A percentile compares a stretch with the other conserved stretches of the same genome.
Evolutionary conservation across 2,113 vertebrate species (phyloP).

Genomic region (Oncorhynchus kisutch): DNA sequence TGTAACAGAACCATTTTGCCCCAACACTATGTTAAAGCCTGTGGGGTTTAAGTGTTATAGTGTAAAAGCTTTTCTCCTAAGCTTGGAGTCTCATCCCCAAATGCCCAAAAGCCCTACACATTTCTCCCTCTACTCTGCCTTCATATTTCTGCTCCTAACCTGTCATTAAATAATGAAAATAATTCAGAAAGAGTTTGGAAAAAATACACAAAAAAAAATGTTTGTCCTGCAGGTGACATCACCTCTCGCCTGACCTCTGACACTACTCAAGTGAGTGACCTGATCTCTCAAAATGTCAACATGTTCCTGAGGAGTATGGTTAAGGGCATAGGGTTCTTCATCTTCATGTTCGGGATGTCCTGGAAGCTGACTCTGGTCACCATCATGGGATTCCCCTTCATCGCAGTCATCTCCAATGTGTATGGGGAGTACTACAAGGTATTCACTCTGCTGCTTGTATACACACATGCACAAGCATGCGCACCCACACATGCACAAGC

Average conservation of each 20-base stretch:
- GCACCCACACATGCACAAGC: no score
- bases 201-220: no score
- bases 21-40: no score
- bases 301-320: slow-evolving; percentile 87
- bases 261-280: slow-evolving; percentile 93
- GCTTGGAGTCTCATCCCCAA: no score
- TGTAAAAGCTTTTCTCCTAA: no score
- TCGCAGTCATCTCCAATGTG: slow-evolving; percentile 83
- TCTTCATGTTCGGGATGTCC: slow-evolving; percentile 93
- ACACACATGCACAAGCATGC: no score
- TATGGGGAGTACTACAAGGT: slow-evolving; percentile 97
- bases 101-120: no score
- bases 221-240: slow-evolving; percentile 82
- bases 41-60: no score
- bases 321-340: slow-evolving; percentile 81
- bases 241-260: slow-evolving; percentile 94
- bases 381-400: slow-evolving; percentile 93
- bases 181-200: no score
- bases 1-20: no score
- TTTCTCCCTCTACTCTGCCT: neutral
- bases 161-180: no score
- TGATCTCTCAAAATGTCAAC: slow-evolving; percentile 94
- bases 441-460: slow-evolving; percentile 9
- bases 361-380: slow-evolving; percentile 92
- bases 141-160: no score